A percentile compares a stretch with the other conserved stretches of the same genome.
Evolutionary conservation across 2,113 vertebrate genomes (phyloP).

Genomic region (Platysternon megacephalum): DNA sequence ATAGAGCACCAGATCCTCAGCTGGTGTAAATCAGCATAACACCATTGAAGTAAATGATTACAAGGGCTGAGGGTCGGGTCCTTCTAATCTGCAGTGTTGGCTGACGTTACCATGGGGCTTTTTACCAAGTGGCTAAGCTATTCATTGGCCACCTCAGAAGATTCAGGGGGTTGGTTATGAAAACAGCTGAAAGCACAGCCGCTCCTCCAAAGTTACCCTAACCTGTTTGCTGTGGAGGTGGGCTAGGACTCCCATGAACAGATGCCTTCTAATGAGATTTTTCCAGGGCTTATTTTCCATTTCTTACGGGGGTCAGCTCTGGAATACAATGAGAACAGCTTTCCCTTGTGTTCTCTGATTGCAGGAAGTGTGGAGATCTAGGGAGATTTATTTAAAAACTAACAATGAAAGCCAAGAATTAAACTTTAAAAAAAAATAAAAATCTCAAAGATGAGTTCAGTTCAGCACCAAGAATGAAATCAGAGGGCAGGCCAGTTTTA

Average conservation of each 20-base stretch:
- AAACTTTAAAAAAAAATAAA: too few species aligned
- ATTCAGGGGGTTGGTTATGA: background rate
- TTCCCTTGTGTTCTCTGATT: background rate
- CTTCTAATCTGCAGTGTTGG: background rate
- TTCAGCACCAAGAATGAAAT: background rate
- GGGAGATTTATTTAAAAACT: background rate
- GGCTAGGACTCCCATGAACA: background rate
- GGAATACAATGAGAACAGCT: background rate
- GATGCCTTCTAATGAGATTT: background rate
- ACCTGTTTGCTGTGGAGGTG: background rate
- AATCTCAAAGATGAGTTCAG: background rate
- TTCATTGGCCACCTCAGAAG: background rate
- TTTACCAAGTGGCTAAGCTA: fast-evolving
- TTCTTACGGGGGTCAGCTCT: background rate
- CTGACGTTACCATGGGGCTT: background rate
- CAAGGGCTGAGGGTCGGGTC: background rate
- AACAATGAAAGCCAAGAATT: background rate
- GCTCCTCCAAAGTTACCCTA: background rate
- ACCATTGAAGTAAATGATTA: fast-evolving
- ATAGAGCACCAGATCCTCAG: background rate
- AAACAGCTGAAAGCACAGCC: fast-evolving
- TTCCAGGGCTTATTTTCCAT: background rate
- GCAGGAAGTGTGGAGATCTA: background rate
- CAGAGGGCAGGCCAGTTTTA: background rate
- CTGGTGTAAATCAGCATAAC: background rate